A percentile compares a stretch with the other conserved stretches of the same genome.
phyloP scores from a whole-genome alignment of 2,888 invertebrate species.

The Mactromeris polynyma region DNA sequence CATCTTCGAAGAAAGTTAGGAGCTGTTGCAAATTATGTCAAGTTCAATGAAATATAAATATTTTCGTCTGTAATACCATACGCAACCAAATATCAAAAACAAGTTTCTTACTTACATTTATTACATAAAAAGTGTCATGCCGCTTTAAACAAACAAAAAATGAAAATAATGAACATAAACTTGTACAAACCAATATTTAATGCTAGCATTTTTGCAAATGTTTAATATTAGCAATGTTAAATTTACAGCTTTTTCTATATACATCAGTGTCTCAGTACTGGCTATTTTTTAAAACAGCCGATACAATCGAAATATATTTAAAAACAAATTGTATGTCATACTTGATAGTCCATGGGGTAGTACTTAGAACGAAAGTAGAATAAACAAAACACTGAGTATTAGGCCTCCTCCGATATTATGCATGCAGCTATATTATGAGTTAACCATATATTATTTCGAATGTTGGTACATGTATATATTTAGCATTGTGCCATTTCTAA shows the following conservation, averaged over 20 bases:
- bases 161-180: no score
- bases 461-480: neutral
- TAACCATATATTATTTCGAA: neutral
- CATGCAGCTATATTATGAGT: neutral
- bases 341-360: neutral
- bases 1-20: no score
- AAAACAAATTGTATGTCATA: neutral
- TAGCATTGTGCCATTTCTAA: neutral
- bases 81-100: no score
- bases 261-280: neutral
- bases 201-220: neutral
- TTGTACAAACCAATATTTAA: no score
- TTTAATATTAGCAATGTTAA: neutral
- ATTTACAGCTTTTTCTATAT: neutral
- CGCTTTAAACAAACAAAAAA: no score
- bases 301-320: neutral
- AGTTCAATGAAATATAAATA: no score
- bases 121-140: no score
- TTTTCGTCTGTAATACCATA: no score
- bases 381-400: slow-evolving; percentile 2
- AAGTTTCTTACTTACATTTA: no score
- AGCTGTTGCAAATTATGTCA: no score
- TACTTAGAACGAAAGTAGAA: neutral
- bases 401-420: slow-evolving; percentile 12
- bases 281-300: neutral